phyloP scores from a whole-genome alignment of 2,888 invertebrate species.

The Cryptocephalus moraei region DNA sequence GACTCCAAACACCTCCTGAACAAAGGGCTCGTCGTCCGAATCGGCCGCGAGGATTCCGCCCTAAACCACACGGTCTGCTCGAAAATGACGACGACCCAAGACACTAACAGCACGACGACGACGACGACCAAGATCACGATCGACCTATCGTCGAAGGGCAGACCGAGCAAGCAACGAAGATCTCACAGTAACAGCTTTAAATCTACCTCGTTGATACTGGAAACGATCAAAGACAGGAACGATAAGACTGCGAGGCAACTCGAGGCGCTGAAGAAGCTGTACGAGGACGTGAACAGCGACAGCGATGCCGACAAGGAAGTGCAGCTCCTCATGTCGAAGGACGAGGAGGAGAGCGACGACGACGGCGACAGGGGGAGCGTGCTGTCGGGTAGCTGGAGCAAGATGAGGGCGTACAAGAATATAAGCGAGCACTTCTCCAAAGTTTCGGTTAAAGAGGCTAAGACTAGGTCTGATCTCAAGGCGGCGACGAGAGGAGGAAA shows the following conservation, averaged over 20 bases:
- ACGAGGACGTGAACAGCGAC: slow-evolving; percentile 40
- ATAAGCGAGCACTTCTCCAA: slow-evolving; percentile 12
- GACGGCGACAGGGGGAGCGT: slow-evolving; percentile 34
- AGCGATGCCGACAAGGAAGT: slow-evolving; percentile 53
- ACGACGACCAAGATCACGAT: slow-evolving; percentile 41
- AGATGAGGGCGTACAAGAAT: slow-evolving; percentile 39
- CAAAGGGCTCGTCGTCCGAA: slow-evolving; percentile 38
- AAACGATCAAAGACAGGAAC: slow-evolving; percentile 30
- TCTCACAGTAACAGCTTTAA: slow-evolving; percentile 33
- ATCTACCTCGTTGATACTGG: slow-evolving; percentile 39
- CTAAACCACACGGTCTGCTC: slow-evolving; percentile 34
- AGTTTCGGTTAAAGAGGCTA: slow-evolving; percentile 16
- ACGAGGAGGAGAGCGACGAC: slow-evolving; percentile 11
- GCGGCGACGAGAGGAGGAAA: slow-evolving; percentile 32
- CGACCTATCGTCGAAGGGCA: slow-evolving; percentile 33
- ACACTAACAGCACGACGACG: slow-evolving; percentile 31
- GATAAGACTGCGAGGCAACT: slow-evolving; percentile 22
- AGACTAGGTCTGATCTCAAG: slow-evolving; percentile 19
- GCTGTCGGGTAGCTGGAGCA: slow-evolving; percentile 48
- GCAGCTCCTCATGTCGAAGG: slow-evolving; percentile 42
- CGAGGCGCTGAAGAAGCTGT: slow-evolving; percentile 36
- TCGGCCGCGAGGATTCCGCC: slow-evolving; percentile 32
- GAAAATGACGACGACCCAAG: slow-evolving; percentile 32
- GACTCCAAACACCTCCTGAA: slow-evolving; percentile 35
- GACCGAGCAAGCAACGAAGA: slow-evolving; percentile 20